A percentile compares a stretch with the other conserved stretches of the same genome.
phyloP scores from a whole-genome alignment of 2,113 vertebrate species.

The Salvelinus namaycush region DNA sequence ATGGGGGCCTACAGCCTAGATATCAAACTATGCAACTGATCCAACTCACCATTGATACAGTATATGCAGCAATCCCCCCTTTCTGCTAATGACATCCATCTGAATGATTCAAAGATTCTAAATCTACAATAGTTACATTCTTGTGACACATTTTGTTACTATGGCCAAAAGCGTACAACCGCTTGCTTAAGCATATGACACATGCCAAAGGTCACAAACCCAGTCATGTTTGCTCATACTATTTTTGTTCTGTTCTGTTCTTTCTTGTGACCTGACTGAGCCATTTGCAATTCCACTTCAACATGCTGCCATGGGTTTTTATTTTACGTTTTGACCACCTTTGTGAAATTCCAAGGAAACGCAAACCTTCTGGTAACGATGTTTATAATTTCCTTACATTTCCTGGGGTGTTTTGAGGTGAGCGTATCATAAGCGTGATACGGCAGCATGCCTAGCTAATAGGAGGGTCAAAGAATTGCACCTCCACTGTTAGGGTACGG shows the following conservation, averaged over 20 bases:
- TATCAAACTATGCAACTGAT: too few species aligned
- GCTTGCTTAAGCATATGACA: too few species aligned
- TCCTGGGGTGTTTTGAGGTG: background rate
- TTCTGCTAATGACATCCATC: too few species aligned
- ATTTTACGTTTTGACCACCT: background rate
- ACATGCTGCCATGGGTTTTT: too few species aligned
- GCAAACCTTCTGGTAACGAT: too few species aligned
- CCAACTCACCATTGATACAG: too few species aligned
- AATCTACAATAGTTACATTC: background rate
- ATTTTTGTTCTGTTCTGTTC: background rate
- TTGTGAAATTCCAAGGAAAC: background rate
- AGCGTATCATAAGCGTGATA: background rate
- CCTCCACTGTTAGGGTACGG: background rate
- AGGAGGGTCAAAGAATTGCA: background rate
- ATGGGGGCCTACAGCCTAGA: too few species aligned
- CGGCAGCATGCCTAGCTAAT: background rate
- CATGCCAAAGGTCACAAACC: constrained; percentile 1
- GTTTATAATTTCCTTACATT: too few species aligned
- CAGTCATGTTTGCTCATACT: background rate
- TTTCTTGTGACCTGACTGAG: background rate
- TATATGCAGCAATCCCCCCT: too few species aligned
- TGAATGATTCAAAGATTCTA: too few species aligned
- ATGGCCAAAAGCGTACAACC: background rate
- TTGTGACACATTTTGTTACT: background rate
- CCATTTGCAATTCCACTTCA: background rate